phyloP scores from a whole-genome alignment of 2,888 invertebrate species.

The Microchrysa polita region DNA sequence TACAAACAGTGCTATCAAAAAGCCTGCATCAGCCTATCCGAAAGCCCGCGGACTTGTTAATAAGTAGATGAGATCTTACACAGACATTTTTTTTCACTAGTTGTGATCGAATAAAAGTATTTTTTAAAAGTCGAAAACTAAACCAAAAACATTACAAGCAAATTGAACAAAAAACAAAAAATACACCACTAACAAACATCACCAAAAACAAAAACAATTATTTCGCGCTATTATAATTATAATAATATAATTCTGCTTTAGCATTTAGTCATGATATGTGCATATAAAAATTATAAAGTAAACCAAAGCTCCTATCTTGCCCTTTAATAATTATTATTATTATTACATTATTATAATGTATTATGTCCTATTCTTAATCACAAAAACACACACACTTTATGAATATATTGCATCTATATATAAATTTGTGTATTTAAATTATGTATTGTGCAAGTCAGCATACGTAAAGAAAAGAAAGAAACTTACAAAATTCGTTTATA shows the following conservation, averaged over 20 bases:
- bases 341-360: no score
- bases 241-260: slow-evolving; percentile 19
- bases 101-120: slow-evolving; percentile 15
- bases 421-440: slow-evolving; percentile 10
- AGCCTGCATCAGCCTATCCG: slow-evolving; percentile 64
- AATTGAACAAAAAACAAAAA: not conserved
- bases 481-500: slow-evolving; percentile 17
- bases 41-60: slow-evolving; percentile 64
- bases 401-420: no score
- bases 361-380: slow-evolving; percentile 12
- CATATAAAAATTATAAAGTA: slow-evolving; percentile 28
- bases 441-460: not conserved
- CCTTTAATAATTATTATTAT: no score
- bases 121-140: slow-evolving; percentile 25
- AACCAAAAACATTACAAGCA: slow-evolving; percentile 18
- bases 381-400: no score
- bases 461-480: not conserved
- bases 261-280: slow-evolving; percentile 42
- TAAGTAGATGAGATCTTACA: slow-evolving; percentile 58
- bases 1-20: slow-evolving; percentile 55
- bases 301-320: slow-evolving; percentile 44
- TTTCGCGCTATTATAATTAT: slow-evolving; percentile 10
- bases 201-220: slow-evolving; percentile 11
- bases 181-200: not conserved
- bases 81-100: slow-evolving; percentile 20